phyloP scores from a whole-genome alignment of 2,797 vertebrate species.

The Delichon dasypus region DNA sequence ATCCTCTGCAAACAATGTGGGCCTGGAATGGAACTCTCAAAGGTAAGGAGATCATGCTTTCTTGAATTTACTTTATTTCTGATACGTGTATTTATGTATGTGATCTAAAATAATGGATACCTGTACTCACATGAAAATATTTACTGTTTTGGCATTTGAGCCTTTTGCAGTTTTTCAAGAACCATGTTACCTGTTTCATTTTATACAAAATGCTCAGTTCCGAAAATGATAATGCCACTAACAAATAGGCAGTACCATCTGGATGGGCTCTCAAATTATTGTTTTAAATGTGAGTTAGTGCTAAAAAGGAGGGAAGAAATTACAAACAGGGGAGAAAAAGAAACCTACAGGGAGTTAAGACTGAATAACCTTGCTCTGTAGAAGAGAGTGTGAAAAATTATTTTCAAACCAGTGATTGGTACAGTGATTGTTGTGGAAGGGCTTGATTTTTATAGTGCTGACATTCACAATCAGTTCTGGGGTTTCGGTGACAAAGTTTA shows the following conservation, averaged over 20 bases:
- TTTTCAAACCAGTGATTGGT: background rate
- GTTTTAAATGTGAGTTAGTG: background rate
- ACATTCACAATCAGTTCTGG: background rate
- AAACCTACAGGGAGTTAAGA: background rate
- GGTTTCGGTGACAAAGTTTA: background rate
- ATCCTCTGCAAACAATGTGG: conserved; percentile 89
- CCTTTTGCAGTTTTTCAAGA: background rate
- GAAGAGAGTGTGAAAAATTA: background rate
- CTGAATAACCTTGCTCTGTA: background rate
- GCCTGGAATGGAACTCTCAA: conserved; percentile 94
- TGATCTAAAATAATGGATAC: background rate
- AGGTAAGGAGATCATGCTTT: conserved; percentile 75
- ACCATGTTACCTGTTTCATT: background rate
- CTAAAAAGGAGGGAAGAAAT: background rate
- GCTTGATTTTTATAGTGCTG: background rate
- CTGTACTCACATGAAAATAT: background rate
- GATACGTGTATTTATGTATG: background rate
- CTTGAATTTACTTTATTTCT: background rate
- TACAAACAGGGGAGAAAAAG: accelerated
- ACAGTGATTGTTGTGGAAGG: background rate
- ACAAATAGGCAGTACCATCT: background rate
- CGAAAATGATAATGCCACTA: background rate
- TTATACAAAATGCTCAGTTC: background rate
- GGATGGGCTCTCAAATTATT: background rate
- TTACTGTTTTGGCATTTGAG: background rate